A percentile compares a stretch with the other conserved stretches of the same genome.
Evolutionary conservation across 2,113 vertebrate genomes (phyloP).

Genomic region (Spizaetus ornatus): DNA sequence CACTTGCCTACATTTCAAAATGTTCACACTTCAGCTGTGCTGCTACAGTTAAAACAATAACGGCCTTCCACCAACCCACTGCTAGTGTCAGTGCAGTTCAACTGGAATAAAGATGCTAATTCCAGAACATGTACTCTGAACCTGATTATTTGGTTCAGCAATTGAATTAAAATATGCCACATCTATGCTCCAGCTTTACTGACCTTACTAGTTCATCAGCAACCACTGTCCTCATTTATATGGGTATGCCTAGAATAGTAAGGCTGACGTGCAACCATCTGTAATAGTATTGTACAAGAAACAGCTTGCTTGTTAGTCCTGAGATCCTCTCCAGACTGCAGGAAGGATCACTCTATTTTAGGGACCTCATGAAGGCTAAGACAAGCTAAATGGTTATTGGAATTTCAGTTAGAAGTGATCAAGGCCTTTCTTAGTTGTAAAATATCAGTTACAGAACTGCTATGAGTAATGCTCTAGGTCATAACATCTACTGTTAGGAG

Average conservation of each 20-base stretch:
- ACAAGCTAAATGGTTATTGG: background rate
- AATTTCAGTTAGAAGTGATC: background rate
- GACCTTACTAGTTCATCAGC: background rate
- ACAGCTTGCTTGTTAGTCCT: background rate
- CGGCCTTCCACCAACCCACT: background rate
- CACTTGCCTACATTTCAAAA: conserved; percentile 24
- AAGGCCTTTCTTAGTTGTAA: background rate
- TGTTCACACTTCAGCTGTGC: conserved; percentile 44
- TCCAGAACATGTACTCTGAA: background rate
- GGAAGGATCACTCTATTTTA: background rate
- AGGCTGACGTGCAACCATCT: background rate
- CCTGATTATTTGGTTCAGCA: conserved; percentile 39
- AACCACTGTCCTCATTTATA: background rate
- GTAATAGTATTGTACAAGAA: background rate
- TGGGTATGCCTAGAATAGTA: background rate
- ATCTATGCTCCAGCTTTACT: background rate
- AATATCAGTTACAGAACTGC: background rate
- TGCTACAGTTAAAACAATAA: background rate
- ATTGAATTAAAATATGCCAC: background rate
- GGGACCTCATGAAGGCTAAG: background rate
- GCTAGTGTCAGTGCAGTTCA: conserved; percentile 12
- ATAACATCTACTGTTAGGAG: background rate
- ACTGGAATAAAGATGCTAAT: conserved; percentile 43
- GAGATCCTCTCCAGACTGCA: background rate
- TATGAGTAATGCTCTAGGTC: background rate